Evolutionary conservation across 2,888 invertebrate species (phyloP), one percentile per base, ranked within the genome.

Genomic region (Aphrophora alni): DNA sequence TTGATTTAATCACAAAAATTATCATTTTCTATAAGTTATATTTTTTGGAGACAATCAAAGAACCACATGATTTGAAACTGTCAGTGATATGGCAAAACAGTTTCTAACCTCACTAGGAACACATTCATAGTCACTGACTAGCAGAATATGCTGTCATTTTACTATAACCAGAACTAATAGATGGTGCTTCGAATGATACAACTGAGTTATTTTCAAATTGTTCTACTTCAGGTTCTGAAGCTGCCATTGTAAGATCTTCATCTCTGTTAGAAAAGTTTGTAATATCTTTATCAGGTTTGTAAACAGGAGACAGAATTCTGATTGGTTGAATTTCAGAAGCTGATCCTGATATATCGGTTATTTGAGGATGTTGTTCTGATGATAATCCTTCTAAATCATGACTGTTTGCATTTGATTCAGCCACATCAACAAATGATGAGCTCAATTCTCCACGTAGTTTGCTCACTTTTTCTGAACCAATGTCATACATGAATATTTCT

Each of bases 401-500:
- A 83, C 92, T 92, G 73, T 91, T 89, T 10, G 95, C 93, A 88
- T 96, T 96, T 84, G 94, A 95, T 89, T 96, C 96, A 26, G 96
- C 96, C 71, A 95, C 96, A 86, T 95, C 94, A 0, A 96, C 95
- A 85, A 96, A 96, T 51, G 96, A 95, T 76, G 93, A 92, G 4
- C 96, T 96, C 76, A 96, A 89, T 86, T 95, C 95, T 0, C 96
- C 96, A 84, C 92, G 93, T 26, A 96, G 89, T 88, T 93, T 95
- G 88, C 92, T 95, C 1, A 95, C 94, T 68, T 91, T 92, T 85
- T 93, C 92, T 3, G 93, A 92, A 82, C 90, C 89, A 71, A 95
- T 92, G 87, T 96, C 96, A 87, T 95, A 96, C 96, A 96, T 96
- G 88, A 92, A 96, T 85, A 96, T 96, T 89, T 96, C 96, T 86